These are phyloP conservation scores for Endotricha flammealis DNA, from an alignment of 2,888 invertebrate genomes.

Conservation along the genomic window DNA sequence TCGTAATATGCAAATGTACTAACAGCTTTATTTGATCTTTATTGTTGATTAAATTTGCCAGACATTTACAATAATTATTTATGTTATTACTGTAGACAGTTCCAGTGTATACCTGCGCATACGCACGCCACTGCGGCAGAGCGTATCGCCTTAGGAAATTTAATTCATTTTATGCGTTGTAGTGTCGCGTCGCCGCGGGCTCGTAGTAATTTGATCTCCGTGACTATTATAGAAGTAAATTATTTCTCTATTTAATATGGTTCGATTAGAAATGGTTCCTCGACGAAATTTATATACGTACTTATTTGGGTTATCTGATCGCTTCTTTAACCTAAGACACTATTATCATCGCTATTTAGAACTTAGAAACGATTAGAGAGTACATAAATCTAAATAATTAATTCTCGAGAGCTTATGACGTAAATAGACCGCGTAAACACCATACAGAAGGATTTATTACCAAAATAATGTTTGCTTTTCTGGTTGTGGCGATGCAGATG, in stretches of 20 bases:
- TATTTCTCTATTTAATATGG: conserved; percentile 39
- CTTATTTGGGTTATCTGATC: too few species aligned
- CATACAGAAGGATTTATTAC: too few species aligned
- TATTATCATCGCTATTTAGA: too few species aligned
- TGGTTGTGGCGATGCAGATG: too few species aligned
- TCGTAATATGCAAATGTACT: conserved; percentile 4
- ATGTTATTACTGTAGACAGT: conserved; percentile 32
- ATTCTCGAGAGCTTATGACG: too few species aligned
- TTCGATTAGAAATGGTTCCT: too few species aligned
- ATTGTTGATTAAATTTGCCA: conserved; percentile 30
- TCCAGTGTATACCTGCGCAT: conserved; percentile 23
- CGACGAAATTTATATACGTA: too few species aligned
- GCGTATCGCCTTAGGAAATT: conserved; percentile 46
- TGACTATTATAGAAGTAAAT: conserved; percentile 56
- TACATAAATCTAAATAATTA: too few species aligned
- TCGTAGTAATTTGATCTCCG: conserved; percentile 52
- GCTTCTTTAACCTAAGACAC: too few species aligned
- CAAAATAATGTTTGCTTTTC: conserved; percentile 16
- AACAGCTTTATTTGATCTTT: conserved; percentile 19
- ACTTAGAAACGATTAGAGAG: too few species aligned
- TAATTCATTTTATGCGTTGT: conserved; percentile 51
- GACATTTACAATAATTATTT: conserved; percentile 34
- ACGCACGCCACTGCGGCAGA: conserved; percentile 36
- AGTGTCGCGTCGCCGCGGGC: conserved; percentile 50
- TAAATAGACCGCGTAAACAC: conserved; percentile 13